Evolutionary conservation across 2,888 invertebrate species (phyloP).

Genomic region (Beris morrisii): DNA sequence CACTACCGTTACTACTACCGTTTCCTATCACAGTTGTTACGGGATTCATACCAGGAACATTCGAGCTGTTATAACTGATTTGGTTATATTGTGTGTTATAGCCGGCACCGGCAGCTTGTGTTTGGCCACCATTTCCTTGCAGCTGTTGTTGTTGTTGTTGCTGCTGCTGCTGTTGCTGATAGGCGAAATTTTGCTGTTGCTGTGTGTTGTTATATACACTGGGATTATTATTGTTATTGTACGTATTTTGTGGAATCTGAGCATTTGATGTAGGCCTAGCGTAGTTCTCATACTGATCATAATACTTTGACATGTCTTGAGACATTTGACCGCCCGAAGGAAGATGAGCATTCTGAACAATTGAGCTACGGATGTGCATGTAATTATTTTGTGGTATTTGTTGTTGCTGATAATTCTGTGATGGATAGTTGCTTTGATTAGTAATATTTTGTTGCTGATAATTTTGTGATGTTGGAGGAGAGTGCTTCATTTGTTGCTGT

Average conservation of each 20-base stretch:
- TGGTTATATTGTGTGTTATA: slow-evolving; percentile 42
- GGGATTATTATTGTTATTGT: slow-evolving; percentile 37
- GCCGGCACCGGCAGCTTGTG: slow-evolving; percentile 13
- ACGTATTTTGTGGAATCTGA: slow-evolving; percentile 32
- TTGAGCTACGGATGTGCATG: slow-evolving; percentile 53
- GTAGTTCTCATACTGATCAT: slow-evolving; percentile 50
- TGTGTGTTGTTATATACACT: slow-evolving; percentile 39
- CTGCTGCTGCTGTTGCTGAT: slow-evolving; percentile 41
- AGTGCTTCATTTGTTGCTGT: slow-evolving; percentile 43
- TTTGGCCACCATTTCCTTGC: slow-evolving; percentile 18
- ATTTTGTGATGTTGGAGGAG: slow-evolving; percentile 40
- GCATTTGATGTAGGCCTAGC: slow-evolving; percentile 42
- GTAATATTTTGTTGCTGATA: slow-evolving; percentile 40
- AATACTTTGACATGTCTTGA: slow-evolving; percentile 40
- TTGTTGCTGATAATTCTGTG: slow-evolving; percentile 49
- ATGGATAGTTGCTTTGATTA: slow-evolving; percentile 45
- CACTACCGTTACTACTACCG: slow-evolving; percentile 40
- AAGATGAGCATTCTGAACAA: slow-evolving; percentile 54
- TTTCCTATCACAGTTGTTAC: slow-evolving; percentile 41
- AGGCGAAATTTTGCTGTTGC: slow-evolving; percentile 43
- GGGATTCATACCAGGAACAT: slow-evolving; percentile 30
- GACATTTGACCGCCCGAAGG: slow-evolving; percentile 45
- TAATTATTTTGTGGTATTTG: slow-evolving; percentile 45
- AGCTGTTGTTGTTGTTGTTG: slow-evolving; percentile 38
- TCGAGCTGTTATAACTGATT: slow-evolving; percentile 14